phyloP scores from a whole-genome alignment of 2,113 vertebrate genomes.

The Cottus gobio region DNA sequence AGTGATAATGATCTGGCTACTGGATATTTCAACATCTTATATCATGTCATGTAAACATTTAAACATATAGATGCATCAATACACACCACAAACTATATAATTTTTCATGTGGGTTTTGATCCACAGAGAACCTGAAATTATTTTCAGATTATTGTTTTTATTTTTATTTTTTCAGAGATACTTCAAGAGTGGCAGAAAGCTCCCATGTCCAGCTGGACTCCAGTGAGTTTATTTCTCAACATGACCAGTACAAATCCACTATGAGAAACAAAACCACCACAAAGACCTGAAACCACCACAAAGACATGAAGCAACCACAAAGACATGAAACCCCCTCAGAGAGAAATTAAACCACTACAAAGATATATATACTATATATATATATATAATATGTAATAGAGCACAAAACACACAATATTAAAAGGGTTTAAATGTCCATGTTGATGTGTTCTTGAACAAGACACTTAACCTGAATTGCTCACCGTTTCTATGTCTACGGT shows the following conservation, averaged over 20 bases:
- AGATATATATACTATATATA: background rate
- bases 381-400: background rate
- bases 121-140: background rate
- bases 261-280: background rate
- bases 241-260: background rate
- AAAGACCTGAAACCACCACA: background rate
- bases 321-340: background rate
- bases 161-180: conserved; percentile 85
- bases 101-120: background rate
- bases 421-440: background rate
- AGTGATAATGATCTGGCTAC: no score
- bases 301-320: no score
- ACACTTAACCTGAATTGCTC: no score
- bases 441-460: no score
- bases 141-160: conserved; percentile 14
- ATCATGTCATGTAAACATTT: background rate
- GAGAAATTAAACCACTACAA: background rate
- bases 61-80: no score
- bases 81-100: no score
- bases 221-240: conserved; percentile 86
- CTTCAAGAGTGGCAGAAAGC: conserved; percentile 90
- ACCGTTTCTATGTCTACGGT: no score
- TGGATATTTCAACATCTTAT: no score
- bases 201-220: conserved; percentile 92
- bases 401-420: background rate